These are phyloP conservation scores for Cercopithecus mitis DNA, from an alignment of 2,797 vertebrate genomes.

Conservation along the genomic window DNA sequence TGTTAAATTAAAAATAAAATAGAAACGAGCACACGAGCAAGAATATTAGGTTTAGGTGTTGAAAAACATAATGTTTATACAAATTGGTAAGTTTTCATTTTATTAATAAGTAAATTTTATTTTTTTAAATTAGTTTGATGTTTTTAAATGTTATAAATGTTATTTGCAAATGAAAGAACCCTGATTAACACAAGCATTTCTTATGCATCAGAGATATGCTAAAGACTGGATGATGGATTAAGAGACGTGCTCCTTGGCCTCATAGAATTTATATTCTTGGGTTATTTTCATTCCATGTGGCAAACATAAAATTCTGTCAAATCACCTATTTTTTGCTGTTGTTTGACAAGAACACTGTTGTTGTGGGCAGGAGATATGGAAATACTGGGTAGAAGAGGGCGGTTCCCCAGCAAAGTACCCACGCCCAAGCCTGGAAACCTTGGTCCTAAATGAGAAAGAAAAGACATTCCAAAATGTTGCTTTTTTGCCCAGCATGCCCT, in stretches of 20 bases:
- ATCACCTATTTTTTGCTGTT: neutral
- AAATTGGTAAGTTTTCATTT: neutral
- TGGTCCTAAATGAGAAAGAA: too few species aligned
- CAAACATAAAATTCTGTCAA: neutral
- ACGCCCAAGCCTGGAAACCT: too few species aligned
- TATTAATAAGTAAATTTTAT: neutral
- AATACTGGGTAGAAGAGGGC: too few species aligned
- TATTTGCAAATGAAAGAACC: neutral
- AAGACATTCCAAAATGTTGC: too few species aligned
- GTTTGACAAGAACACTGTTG: neutral
- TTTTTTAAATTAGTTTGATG: neutral
- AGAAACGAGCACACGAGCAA: neutral
- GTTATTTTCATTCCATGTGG: neutral
- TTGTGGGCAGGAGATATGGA: too few species aligned
- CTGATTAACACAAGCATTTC: neutral
- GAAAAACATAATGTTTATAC: neutral
- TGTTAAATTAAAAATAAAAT: neutral
- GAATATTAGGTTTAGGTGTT: neutral
- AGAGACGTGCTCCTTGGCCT: neutral
- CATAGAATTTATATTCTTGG: neutral
- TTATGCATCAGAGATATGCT: neutral
- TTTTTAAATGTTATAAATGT: neutral
- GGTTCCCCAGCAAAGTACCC: too few species aligned
- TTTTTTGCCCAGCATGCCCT: too few species aligned
- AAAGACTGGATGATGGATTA: neutral